Conservation (phyloP, 1,140 invertebrate genomes). For the Helicoverpa zea region DNA sequence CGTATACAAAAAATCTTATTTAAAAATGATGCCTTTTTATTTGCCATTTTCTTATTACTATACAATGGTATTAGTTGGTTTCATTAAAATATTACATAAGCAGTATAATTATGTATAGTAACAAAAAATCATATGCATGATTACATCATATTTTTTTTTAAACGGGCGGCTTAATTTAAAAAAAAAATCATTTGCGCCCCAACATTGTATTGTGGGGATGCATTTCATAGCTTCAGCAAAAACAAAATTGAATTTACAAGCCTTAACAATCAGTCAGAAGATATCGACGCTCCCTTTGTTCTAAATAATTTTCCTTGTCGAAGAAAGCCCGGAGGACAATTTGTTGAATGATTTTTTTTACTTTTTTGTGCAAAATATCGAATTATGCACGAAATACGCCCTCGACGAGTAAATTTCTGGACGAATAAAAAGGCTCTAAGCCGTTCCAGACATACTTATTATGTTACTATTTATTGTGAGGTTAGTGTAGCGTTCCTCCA, state of each 20-base stretch:
- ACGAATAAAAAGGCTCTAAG: too few relatives aligned
- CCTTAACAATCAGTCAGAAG: constrained; percentile 33
- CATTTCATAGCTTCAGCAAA: constrained; percentile 32
- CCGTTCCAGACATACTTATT: too few relatives aligned
- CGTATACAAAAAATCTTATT: background rate
- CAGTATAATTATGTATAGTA: too few relatives aligned
- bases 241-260: constrained; percentile 34
- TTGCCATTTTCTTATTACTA: background rate
- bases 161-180: background rate
- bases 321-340: constrained; percentile 20
- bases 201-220: background rate
- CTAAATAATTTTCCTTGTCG: constrained; percentile 45
- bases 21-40: background rate
- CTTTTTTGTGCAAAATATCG: constrained; percentile 21
- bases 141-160: too few relatives aligned
- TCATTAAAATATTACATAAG: too few relatives aligned
- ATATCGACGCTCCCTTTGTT: constrained; percentile 52
- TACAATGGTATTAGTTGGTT: too few relatives aligned
- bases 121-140: too few relatives aligned
- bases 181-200: background rate
- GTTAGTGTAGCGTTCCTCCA: too few relatives aligned
- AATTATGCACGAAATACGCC: constrained; percentile 32
- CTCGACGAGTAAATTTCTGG: constrained; percentile 47
- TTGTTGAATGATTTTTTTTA: constrained; percentile 46
- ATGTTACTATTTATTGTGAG: too few relatives aligned